Evolutionary conservation across 2,888 invertebrate genomes (phyloP).

Genomic region (Seladonia tumulorum): DNA sequence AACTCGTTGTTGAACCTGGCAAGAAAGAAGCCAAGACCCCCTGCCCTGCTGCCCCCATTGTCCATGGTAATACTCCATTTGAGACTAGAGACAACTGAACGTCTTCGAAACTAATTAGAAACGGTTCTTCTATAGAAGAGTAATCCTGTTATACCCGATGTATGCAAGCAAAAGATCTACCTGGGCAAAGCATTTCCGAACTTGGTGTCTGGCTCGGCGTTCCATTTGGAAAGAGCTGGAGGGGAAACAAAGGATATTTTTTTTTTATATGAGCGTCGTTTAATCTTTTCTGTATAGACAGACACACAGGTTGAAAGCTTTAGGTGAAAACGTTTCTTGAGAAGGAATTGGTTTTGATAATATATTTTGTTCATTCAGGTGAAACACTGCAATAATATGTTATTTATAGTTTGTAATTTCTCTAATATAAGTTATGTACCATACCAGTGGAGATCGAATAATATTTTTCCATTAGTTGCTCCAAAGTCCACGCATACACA

Average conservation of each 20-base stretch:
- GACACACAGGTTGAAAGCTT: background rate
- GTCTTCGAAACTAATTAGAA: constrained; percentile 22
- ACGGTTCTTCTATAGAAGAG: constrained; percentile 7
- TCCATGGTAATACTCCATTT: background rate
- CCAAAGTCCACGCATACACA: background rate
- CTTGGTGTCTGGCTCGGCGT: constrained; percentile 54
- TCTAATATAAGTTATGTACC: background rate
- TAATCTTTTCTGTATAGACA: background rate
- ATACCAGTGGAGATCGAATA: background rate
- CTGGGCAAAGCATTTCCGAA: background rate
- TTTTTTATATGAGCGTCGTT: background rate
- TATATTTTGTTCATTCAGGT: constrained; percentile 7
- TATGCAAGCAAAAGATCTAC: constrained; percentile 11
- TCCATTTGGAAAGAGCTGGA: background rate
- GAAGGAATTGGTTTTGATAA: background rate
- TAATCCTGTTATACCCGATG: constrained; percentile 17
- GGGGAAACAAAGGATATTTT: background rate
- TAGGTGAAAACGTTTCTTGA: background rate
- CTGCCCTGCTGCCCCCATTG: background rate
- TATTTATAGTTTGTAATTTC: constrained; percentile 26
- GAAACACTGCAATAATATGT: constrained; percentile 19
- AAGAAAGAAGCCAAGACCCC: background rate
- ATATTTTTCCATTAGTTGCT: background rate
- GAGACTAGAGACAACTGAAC: constrained; percentile 18
- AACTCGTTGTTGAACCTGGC: constrained; percentile 8